Evolutionary conservation across 2,797 vertebrate genomes (phyloP), one percentile per base, ranked within the genome.

Genomic region (Sitta carolinensis): DNA sequence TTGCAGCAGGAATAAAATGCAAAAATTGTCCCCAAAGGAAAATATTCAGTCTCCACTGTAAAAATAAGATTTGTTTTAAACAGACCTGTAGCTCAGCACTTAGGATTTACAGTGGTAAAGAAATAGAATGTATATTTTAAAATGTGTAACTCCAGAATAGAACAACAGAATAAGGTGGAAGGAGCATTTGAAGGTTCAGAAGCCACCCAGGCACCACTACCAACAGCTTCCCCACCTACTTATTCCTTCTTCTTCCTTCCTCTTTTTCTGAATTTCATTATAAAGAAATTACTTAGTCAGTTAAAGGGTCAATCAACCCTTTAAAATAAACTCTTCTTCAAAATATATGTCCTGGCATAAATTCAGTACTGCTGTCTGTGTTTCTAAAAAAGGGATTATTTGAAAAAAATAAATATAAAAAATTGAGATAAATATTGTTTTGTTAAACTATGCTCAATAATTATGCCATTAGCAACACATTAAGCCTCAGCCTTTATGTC

Each of bases 51-150:
- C 30, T 61, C 42, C 42, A 29, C 9, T 34, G 22, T 43, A 86
- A 90, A 80, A 88, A 74, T 17, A 63, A 68, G 32, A 20, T 55
- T 48, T 72, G 38, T 87, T 70, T 51, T 32, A 77, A 90, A 62
- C 9, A 87, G 43, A n/a, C 12, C 21, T 81, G 45, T 23, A 54
- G 68, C 29, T 50, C n/a, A 84, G 16, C 34, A n/a, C 27, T 63
- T 27, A 32, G 67, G n/a, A 80, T 36, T 83, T 70, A 52, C n/a
- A 70, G 52, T 22, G 5, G 34, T 43, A 69, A 83, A 63, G 15
- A 80, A 85, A 83, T 4, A 23, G 9, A 38, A 36, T 67, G 30
- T 20, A 11, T 66, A 30, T 59, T 34, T 64, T 63, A 48, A 52
- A 72, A 84, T 16, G 8, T 26, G 6, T 40, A 75, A 48, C 23